Conservation (phyloP, 1,140 invertebrate genomes). For the Aphaenogaster rudis region DNA sequence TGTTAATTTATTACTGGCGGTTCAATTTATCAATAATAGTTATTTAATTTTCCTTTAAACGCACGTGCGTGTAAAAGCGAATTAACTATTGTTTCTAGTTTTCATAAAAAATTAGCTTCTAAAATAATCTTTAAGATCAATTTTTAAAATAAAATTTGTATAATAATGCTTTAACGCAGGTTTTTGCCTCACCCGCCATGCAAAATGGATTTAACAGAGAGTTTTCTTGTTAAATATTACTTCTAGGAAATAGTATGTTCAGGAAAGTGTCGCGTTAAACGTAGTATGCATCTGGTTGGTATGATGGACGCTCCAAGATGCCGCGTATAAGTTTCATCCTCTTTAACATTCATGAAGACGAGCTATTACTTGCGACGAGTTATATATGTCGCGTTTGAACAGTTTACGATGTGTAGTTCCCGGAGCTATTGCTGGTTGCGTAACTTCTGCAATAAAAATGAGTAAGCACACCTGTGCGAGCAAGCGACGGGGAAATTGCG, state of each 20-base stretch:
- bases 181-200: background rate
- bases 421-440: slow-evolving; percentile 35
- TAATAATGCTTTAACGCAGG: background rate
- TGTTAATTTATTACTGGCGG: too few relatives aligned
- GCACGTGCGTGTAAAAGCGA: background rate
- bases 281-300: background rate
- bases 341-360: slow-evolving; percentile 61
- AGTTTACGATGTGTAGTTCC: slow-evolving; percentile 52
- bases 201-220: background rate
- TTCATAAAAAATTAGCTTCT: background rate
- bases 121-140: background rate
- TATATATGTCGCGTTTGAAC: slow-evolving; percentile 52
- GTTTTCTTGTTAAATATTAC: slow-evolving; percentile 4
- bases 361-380: slow-evolving; percentile 52
- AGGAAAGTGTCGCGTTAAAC: background rate
- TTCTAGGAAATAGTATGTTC: background rate
- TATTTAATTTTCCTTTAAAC: too few relatives aligned
- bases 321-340: slow-evolving; percentile 48
- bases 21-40: too few relatives aligned
- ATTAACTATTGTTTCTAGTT: background rate
- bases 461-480: slow-evolving; percentile 50
- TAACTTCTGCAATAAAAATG: slow-evolving; percentile 68
- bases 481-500: slow-evolving; percentile 25
- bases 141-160: background rate
- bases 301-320: slow-evolving; percentile 39